These are phyloP conservation scores for Steatocranus sp. DNA, from an alignment of 2,797 vertebrate species.

Conservation along the genomic window DNA sequence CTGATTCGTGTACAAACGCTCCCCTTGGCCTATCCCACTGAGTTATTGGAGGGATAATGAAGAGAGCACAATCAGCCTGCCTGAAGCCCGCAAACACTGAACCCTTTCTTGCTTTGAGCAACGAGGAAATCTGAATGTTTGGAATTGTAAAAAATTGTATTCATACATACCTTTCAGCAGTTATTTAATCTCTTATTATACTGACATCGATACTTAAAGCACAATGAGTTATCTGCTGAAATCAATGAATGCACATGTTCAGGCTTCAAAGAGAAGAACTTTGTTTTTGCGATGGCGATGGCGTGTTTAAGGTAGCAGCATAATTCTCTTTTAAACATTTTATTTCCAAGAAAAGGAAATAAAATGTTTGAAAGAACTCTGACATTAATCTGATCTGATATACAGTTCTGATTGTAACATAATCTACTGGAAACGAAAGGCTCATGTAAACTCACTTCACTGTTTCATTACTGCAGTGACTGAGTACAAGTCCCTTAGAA, in stretches of 20 bases:
- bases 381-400: background rate
- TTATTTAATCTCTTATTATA: background rate
- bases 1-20: constrained; percentile 37
- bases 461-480: background rate
- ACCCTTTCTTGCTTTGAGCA: background rate
- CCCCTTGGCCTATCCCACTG: background rate
- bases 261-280: background rate
- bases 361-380: background rate
- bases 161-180: background rate
- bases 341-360: background rate
- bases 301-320: background rate
- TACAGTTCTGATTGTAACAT: background rate
- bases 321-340: background rate
- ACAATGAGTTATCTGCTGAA: background rate
- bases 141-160: background rate
- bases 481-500: background rate
- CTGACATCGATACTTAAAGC: background rate
- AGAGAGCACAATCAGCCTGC: background rate
- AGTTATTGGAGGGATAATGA: constrained; percentile 11
- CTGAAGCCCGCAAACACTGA: background rate
- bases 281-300: background rate
- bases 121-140: background rate
- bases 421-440: background rate
- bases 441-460: no score
- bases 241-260: background rate